Percentiles rank a stretch among this genome's conserved stretches.
Evolutionary conservation across 1,140 invertebrate species (phyloP).

Genomic region (Chlorops oryzae): DNA sequence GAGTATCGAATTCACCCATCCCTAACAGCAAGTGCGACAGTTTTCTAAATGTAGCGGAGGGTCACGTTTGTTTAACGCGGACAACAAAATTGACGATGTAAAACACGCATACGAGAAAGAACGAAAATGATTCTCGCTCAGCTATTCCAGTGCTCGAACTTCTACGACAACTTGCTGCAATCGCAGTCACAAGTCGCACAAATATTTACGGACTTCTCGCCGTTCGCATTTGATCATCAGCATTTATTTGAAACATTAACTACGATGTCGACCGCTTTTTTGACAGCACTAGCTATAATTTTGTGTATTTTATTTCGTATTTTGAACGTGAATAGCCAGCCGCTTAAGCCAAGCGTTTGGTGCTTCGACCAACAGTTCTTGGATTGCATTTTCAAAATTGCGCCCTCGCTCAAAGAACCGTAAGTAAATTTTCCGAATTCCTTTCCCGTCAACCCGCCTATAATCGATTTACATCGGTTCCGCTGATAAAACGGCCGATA

Average conservation of each 20-base stretch:
- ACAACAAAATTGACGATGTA: no score
- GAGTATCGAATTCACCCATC: no score
- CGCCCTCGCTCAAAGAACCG: conserved; percentile 69
- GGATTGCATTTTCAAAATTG: conserved; percentile 66
- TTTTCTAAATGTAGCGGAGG: no score
- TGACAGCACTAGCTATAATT: conserved; percentile 69
- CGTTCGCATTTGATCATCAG: conserved; percentile 11
- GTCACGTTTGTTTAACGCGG: no score
- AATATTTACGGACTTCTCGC: conserved; percentile 13
- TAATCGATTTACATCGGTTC: no score
- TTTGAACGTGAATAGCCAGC: conserved; percentile 72
- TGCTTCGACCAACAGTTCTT: conserved; percentile 70
- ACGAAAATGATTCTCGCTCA: conserved; percentile 10
- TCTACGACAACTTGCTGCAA: conserved; percentile 14
- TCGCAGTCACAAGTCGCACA: conserved; percentile 13
- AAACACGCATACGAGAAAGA: no score
- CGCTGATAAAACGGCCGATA: no score
- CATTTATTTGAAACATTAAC: conserved; percentile 12
- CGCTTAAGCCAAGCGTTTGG: conserved; percentile 65
- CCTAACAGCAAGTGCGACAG: no score
- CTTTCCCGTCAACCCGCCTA: no score
- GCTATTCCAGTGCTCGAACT: conserved; percentile 11
- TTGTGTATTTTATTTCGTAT: conserved; percentile 74
- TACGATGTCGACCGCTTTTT: conserved; percentile 67
- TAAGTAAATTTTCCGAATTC: no score